Evolutionary conservation across 2,888 invertebrate genomes (phyloP).

Genomic region (Shargacucullia verbasci): DNA sequence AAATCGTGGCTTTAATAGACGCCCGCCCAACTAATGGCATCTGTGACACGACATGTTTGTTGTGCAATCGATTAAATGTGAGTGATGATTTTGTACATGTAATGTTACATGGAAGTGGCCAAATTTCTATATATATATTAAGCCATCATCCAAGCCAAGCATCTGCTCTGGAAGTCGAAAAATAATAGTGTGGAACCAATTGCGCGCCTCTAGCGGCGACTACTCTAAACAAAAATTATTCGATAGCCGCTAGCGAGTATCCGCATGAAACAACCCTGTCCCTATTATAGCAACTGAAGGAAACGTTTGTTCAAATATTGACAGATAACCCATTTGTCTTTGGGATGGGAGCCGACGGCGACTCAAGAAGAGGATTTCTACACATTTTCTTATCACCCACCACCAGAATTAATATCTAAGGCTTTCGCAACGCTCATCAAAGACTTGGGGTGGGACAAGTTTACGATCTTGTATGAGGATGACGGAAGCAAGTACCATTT

Average conservation of each 20-base stretch:
- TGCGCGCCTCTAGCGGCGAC: too few species aligned
- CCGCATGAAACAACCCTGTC: too few species aligned
- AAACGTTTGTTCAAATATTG: conserved; percentile 36
- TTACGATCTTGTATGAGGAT: conserved; percentile 94
- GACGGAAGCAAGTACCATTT: conserved; percentile 89
- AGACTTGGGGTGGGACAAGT: conserved; percentile 92
- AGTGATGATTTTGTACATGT: conserved; percentile 52
- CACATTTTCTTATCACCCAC: conserved; percentile 89
- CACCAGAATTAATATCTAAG: conserved; percentile 90
- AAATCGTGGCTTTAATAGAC: conserved; percentile 78
- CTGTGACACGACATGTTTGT: conserved; percentile 78
- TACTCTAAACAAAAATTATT: too few species aligned
- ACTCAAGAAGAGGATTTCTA: conserved; percentile 87
- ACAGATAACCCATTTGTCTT: conserved; percentile 93
- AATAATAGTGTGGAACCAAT: too few species aligned
- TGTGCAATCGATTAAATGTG: conserved; percentile 81
- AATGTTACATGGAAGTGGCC: neutral
- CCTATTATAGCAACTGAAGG: neutral
- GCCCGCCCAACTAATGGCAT: conserved; percentile 77
- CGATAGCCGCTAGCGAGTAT: too few species aligned
- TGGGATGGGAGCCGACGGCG: conserved; percentile 91
- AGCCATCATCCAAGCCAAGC: too few species aligned
- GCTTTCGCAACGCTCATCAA: conserved; percentile 91
- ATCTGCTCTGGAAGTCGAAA: too few species aligned
- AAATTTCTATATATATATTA: too few species aligned